Evolutionary conservation across 2,888 invertebrate species (phyloP).

Genomic region (Orthonychiurus folsomi): DNA sequence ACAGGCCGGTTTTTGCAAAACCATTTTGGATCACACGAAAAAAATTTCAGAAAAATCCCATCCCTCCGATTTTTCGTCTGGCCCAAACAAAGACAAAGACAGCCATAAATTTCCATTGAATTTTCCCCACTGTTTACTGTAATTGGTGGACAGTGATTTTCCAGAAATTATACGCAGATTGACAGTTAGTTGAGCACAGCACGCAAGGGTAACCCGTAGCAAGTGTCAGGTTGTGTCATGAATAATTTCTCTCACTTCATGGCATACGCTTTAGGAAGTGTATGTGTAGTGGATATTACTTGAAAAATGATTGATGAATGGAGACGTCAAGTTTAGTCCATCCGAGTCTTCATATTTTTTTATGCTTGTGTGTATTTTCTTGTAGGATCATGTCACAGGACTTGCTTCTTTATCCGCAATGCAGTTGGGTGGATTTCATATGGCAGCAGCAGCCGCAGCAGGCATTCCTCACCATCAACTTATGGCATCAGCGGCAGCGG

Average conservation of each 20-base stretch:
- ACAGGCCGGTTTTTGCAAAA: no score
- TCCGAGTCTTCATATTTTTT: neutral
- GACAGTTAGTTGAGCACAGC: no score
- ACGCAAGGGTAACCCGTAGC: no score
- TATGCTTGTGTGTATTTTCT: constrained; percentile 9
- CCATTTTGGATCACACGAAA: no score
- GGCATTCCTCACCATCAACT: constrained; percentile 40
- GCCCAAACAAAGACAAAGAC: no score
- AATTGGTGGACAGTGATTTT: neutral
- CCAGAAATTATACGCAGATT: no score
- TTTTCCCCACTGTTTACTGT: no score
- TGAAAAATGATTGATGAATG: constrained; percentile 16
- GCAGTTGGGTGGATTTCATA: constrained; percentile 40
- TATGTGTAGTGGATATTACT: neutral
- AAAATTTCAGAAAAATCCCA: no score
- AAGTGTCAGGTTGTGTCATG: constrained; percentile 2
- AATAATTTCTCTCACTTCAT: neutral
- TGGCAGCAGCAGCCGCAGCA: constrained; percentile 35
- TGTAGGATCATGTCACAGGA: constrained; percentile 39
- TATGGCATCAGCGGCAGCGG: constrained; percentile 37
- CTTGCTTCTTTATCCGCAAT: constrained; percentile 39
- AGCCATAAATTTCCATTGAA: no score
- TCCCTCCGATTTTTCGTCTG: no score
- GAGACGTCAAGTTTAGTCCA: neutral
- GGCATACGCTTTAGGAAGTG: neutral